phyloP scores from a whole-genome alignment of 2,113 vertebrate genomes.

The Fukomys damarensis region DNA sequence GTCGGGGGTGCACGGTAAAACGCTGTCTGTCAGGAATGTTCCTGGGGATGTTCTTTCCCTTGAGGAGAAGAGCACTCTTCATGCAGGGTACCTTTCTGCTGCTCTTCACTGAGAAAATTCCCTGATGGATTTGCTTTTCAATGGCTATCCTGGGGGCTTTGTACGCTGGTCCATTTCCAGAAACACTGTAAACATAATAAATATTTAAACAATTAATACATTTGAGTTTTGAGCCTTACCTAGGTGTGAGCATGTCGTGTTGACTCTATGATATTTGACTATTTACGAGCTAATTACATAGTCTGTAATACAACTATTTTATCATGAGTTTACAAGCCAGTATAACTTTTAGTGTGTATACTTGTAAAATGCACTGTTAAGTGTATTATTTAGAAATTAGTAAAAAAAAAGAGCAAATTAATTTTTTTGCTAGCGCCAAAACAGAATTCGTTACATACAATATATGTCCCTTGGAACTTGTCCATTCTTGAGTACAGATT shows the following conservation, averaged over 20 bases:
- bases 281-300: neutral
- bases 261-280: neutral
- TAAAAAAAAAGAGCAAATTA: neutral
- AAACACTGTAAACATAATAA: slow-evolving; percentile 87
- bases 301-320: neutral
- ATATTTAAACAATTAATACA: slow-evolving; percentile 65
- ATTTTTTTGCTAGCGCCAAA: neutral
- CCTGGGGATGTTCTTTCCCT: slow-evolving; percentile 80
- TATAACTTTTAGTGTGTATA: neutral
- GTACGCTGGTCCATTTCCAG: slow-evolving; percentile 87
- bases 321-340: neutral
- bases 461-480: neutral
- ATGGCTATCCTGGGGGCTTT: slow-evolving; percentile 86
- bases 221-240: neutral
- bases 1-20: slow-evolving; percentile 74
- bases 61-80: slow-evolving; percentile 72
- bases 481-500: neutral
- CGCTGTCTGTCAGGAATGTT: slow-evolving; percentile 76
- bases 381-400: slow-evolving; percentile 6
- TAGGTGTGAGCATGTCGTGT: neutral
- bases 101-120: slow-evolving; percentile 83
- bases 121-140: slow-evolving; percentile 86
- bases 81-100: slow-evolving; percentile 79
- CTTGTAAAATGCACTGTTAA: slow-evolving; percentile 21
- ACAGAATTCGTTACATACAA: neutral